Evolutionary conservation across 2,797 vertebrate genomes (phyloP).

Genomic region (Peromyscus melanophrys): DNA sequence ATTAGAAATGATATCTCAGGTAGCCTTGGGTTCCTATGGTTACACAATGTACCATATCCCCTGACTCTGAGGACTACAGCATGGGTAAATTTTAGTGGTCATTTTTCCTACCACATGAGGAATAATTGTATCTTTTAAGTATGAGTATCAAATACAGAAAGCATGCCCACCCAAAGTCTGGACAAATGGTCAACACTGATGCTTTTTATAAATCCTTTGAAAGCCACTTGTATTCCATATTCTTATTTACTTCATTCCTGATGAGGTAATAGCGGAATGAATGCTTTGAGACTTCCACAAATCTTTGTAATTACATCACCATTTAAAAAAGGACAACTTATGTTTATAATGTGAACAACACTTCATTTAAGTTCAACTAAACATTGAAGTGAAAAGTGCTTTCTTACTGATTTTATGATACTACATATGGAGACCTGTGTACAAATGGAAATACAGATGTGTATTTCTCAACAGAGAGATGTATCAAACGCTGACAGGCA

Average conservation of each 20-base stretch:
- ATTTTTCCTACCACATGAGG: neutral
- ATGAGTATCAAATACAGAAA: neutral
- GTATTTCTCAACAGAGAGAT: neutral
- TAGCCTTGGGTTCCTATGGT: neutral
- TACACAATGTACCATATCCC: neutral
- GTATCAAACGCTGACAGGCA: neutral
- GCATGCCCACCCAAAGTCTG: neutral
- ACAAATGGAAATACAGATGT: constrained; percentile 28
- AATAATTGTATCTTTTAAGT: neutral
- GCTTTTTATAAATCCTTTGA: neutral
- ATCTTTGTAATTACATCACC: neutral
- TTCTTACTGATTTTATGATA: neutral
- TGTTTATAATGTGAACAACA: constrained; percentile 31
- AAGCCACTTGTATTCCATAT: neutral
- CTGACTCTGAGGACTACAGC: neutral
- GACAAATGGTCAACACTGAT: neutral
- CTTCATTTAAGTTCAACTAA: neutral
- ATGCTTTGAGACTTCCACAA: constrained; percentile 33
- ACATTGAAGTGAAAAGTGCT: neutral
- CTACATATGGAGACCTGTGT: neutral
- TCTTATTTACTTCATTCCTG: constrained; percentile 34
- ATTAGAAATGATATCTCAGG: neutral
- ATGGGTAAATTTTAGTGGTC: neutral
- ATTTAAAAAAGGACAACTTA: constrained; percentile 54
- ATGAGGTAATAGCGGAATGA: constrained; percentile 35